Percentiles rank a stretch among this genome's conserved stretches.
Evolutionary conservation across 2,797 vertebrate genomes (phyloP).

Genomic region (Gymnoscopelus braueri): DNA sequence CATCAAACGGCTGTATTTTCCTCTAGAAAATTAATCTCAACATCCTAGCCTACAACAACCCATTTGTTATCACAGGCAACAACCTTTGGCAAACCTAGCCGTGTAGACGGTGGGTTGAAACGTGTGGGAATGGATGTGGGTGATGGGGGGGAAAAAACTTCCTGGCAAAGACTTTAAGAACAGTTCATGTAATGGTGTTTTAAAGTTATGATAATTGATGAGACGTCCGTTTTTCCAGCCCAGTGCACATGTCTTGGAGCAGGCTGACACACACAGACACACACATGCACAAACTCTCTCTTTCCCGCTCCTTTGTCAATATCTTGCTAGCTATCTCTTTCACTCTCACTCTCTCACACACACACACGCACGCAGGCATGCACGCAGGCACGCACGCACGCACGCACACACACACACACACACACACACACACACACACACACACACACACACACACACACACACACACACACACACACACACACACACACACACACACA

Average conservation of each 20-base stretch:
- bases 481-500: neutral
- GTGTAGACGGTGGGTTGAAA: no score
- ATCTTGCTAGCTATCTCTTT: no score
- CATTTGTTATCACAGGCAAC: no score
- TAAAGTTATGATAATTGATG: neutral
- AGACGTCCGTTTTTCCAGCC: neutral
- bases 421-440: conserved; percentile 4
- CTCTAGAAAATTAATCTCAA: no score
- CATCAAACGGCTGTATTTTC: no score
- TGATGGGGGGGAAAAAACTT: neutral
- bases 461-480: neutral
- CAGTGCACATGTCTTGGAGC: neutral
- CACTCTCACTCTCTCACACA: no score
- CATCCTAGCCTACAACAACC: no score
- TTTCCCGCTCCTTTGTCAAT: no score
- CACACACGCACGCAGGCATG: neutral
- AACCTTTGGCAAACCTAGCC: no score
- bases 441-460: neutral
- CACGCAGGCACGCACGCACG: neutral
- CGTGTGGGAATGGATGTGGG: neutral
- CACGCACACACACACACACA: conserved; percentile 1
- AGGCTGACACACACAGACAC: neutral
- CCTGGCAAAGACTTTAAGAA: neutral
- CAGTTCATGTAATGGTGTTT: neutral
- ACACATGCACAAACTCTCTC: no score